Base-by-base conservation (phyloP, 2,797 vertebrate species). In the Danio jaintianensis region DNA sequence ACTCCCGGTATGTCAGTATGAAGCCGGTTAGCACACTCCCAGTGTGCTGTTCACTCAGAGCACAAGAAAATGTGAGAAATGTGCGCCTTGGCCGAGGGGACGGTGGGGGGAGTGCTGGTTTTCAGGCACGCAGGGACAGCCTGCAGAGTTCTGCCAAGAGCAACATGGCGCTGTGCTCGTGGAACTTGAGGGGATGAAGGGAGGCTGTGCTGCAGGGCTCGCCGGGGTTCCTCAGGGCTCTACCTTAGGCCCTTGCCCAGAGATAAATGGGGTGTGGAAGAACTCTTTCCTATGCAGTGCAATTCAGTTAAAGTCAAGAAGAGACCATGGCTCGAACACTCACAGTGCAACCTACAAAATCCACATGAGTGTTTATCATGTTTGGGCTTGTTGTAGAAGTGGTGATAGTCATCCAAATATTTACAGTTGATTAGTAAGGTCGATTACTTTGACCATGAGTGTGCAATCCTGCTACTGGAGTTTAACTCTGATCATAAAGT, bases 1-100 rank as follows among this genome's bases (percentile, higher is more conserved):
- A 73, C 67, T 50, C 45, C 67, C 48, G 15, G 42, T 56, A 66
- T 81, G 80, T 81, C 78, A 80, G 82, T 74, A 50, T 11, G 43
- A 68, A 75, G 56, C 80, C 40, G 36, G n/a, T 55, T 73, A 75
- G 66, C 70, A 59, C 75, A 72, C 80, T 80, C 73, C 68, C 82
- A 75, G 58, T 82, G 73, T 85, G 79, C 70, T 79, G 83, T 78
- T 78, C 36, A 1, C 79, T 72, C 70, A 38, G 56, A 77, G 82
- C 68, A 86, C 82, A 68, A 87, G 93, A 93, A 93, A 93, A 94
- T 94, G 90, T 93, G 91, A 93, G 93, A 94, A 93, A 94, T 93
- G 92, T 91, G 88, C 87, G 22, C 83, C 71, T 92, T 93, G 92
- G 92, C 92, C 87, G 90, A 88, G 75, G 88, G 88, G 90, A 90